phyloP scores from a whole-genome alignment of 1,140 invertebrate genomes.

The Aphis gossypii region DNA sequence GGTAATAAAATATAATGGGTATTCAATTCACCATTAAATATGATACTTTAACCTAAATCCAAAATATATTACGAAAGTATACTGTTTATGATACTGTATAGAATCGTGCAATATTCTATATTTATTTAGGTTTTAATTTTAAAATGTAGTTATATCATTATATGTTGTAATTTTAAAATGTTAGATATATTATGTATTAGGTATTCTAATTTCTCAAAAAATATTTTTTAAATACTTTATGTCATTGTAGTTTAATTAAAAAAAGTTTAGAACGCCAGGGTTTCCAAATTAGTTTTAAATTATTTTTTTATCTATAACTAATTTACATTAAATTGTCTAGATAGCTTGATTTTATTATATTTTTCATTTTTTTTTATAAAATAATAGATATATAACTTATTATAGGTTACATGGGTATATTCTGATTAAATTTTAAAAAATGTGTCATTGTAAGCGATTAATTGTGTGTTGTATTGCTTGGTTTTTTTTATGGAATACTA shows the following conservation, averaged over 20 bases:
- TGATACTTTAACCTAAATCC: not conserved
- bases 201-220: not conserved
- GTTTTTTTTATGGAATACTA: not conserved
- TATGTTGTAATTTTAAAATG: not conserved
- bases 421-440: not conserved
- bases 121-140: not conserved
- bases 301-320: not conserved
- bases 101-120: not conserved
- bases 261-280: not conserved
- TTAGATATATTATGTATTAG: not conserved
- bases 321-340: not conserved
- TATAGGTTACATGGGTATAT: not conserved
- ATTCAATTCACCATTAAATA: not conserved
- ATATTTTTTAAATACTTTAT: constrained; percentile 1
- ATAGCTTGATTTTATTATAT: not conserved
- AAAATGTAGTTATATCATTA: too few relatives aligned
- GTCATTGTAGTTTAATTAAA: not conserved
- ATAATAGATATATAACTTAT: too few relatives aligned
- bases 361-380: too few relatives aligned
- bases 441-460: not conserved
- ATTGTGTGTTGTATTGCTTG: not conserved
- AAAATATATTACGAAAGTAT: not conserved
- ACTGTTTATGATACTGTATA: not conserved
- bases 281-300: not conserved
- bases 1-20: not conserved